phyloP scores from a whole-genome alignment of 2,888 invertebrate genomes.

The Dolomedes plantarius region DNA sequence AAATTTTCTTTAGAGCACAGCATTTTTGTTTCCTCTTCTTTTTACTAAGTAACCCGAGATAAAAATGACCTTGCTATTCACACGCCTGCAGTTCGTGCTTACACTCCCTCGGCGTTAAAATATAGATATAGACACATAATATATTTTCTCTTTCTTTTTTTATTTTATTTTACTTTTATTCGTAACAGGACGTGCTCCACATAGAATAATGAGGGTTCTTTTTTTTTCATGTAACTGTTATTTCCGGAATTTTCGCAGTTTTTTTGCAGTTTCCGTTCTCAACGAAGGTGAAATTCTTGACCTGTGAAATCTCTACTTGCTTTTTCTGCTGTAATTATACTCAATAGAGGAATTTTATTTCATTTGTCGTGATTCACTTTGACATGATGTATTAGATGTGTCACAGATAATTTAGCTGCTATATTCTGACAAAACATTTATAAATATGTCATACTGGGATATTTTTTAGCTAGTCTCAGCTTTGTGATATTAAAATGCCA shows the following conservation, averaged over 20 bases:
- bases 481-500: too few relatives aligned
- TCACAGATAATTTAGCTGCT: too few relatives aligned
- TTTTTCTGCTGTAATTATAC: too few relatives aligned
- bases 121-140: not conserved
- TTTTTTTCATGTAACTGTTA: not conserved
- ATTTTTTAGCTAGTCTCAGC: too few relatives aligned
- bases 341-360: too few relatives aligned
- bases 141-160: too few relatives aligned
- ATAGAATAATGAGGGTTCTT: not conserved
- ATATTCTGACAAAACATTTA: too few relatives aligned
- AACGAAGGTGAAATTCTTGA: not conserved
- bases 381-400: too few relatives aligned
- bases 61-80: conserved; percentile 28
- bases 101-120: not conserved
- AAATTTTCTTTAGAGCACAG: not conserved
- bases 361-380: too few relatives aligned
- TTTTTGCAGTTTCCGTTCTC: not conserved
- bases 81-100: not conserved
- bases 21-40: not conserved
- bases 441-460: too few relatives aligned
- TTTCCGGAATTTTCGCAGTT: not conserved
- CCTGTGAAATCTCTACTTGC: not conserved
- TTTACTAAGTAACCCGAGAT: conserved; percentile 22
- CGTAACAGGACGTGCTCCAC: not conserved
- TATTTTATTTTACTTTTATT: not conserved